Percentiles rank a stretch among this genome's conserved stretches.
phyloP scores from a whole-genome alignment of 2,113 vertebrate genomes.

The Dicerorhinus sumatrensis region DNA sequence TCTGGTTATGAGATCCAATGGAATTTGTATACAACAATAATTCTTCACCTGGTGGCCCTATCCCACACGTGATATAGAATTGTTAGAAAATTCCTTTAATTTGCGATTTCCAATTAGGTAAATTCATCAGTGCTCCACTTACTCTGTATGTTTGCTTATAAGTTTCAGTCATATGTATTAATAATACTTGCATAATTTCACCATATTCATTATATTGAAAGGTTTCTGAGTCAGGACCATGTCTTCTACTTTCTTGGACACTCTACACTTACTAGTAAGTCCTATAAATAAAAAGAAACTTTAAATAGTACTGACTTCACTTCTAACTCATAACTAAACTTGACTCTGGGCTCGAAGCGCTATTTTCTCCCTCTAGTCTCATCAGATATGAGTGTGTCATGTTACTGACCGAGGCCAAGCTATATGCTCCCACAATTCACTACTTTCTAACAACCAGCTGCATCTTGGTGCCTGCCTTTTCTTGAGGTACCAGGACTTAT shows the following conservation, averaged over 20 bases:
- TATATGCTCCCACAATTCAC: background rate
- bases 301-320: slow-evolving; percentile 82
- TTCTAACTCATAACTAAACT: slow-evolving; percentile 68
- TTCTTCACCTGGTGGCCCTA: background rate
- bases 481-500: slow-evolving; percentile 4
- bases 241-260: slow-evolving; percentile 68
- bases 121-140: background rate
- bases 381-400: slow-evolving; percentile 61
- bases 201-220: slow-evolving; percentile 52
- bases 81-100: slow-evolving; percentile 6
- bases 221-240: slow-evolving; percentile 17
- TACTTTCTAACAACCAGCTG: background rate
- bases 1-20: background rate
- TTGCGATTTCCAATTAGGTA: slow-evolving; percentile 4
- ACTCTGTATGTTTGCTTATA: background rate
- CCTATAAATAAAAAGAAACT: slow-evolving; percentile 77
- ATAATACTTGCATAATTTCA: slow-evolving; percentile 2
- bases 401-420: slow-evolving; percentile 46
- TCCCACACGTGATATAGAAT: background rate
- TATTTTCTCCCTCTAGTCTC: slow-evolving; percentile 73
- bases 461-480: background rate
- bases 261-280: slow-evolving; percentile 62
- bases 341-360: slow-evolving; percentile 58
- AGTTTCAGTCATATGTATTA: slow-evolving; percentile 19
- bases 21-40: background rate